Evolutionary conservation across 2,888 invertebrate genomes (phyloP).

Genomic region (Noctuana brunneofusca): DNA sequence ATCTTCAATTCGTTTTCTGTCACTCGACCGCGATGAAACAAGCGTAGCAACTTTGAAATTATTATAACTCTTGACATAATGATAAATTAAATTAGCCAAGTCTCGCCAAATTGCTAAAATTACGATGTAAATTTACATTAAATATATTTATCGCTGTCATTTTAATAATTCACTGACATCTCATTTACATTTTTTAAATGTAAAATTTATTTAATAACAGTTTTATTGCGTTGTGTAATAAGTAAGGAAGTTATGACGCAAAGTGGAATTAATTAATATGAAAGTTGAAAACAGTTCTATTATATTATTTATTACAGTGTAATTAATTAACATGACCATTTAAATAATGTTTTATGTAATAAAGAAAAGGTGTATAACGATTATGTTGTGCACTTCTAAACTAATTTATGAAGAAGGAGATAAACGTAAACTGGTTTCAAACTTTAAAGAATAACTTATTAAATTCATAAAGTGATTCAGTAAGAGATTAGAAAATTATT

Average conservation of each 20-base stretch:
- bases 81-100: conserved; percentile 30
- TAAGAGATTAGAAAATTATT: neutral
- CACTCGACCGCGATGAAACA: conserved; percentile 7
- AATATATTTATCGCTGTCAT: conserved; percentile 30
- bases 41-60: conserved; percentile 8
- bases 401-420: neutral
- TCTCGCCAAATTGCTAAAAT: conserved; percentile 32
- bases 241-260: conserved; percentile 13
- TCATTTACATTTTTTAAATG: conserved; percentile 30
- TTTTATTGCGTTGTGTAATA: conserved; percentile 26
- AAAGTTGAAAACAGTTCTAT: conserved; percentile 23
- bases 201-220: conserved; percentile 24
- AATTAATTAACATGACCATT: conserved; percentile 28
- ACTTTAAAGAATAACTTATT: conserved; percentile 4
- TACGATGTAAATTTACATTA: conserved; percentile 29
- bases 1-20: conserved; percentile 4
- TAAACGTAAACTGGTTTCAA: neutral
- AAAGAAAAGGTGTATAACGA: neutral
- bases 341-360: conserved; percentile 31
- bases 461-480: neutral
- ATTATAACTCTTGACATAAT: conserved; percentile 30
- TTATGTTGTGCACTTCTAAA: neutral
- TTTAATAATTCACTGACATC: conserved; percentile 30
- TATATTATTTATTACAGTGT: conserved; percentile 25
- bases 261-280: conserved; percentile 20